These are phyloP conservation scores for Pasiphila rectangulata DNA, from an alignment of 2,888 invertebrate species.

Conservation along the genomic window DNA sequence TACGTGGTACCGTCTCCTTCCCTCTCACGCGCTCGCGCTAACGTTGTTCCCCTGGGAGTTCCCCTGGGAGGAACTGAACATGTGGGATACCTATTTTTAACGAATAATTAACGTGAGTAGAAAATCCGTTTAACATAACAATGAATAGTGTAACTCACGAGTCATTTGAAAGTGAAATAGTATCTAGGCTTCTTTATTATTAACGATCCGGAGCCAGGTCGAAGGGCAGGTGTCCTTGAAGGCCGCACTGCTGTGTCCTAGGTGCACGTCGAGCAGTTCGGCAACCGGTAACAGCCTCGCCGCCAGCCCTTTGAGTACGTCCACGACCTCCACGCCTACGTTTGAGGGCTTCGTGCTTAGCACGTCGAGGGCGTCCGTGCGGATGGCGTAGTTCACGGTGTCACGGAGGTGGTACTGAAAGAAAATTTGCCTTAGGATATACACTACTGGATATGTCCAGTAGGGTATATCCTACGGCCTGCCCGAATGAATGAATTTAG, in stretches of 20 bases:
- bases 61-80: too few species aligned
- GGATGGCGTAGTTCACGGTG: constrained; percentile 62
- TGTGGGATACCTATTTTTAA: too few species aligned
- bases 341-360: constrained; percentile 58
- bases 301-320: constrained; percentile 57
- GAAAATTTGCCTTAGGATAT: background rate
- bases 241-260: constrained; percentile 63
- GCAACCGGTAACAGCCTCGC: constrained; percentile 57
- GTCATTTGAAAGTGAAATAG: constrained; percentile 9
- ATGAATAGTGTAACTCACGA: too few species aligned
- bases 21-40: too few species aligned
- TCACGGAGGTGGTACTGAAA: constrained; percentile 64
- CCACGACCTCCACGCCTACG: constrained; percentile 60
- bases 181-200: constrained; percentile 54
- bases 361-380: constrained; percentile 47
- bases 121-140: too few species aligned
- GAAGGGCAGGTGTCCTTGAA: constrained; percentile 65
- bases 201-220: constrained; percentile 68
- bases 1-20: too few species aligned
- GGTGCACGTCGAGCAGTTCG: constrained; percentile 63
- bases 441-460: background rate
- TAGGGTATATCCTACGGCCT: too few species aligned
- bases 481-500: too few species aligned
- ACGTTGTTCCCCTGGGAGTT: too few species aligned
- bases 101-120: too few species aligned